Evolutionary conservation across 2,888 invertebrate species (phyloP).

Genomic region (Drosophila anceps): DNA sequence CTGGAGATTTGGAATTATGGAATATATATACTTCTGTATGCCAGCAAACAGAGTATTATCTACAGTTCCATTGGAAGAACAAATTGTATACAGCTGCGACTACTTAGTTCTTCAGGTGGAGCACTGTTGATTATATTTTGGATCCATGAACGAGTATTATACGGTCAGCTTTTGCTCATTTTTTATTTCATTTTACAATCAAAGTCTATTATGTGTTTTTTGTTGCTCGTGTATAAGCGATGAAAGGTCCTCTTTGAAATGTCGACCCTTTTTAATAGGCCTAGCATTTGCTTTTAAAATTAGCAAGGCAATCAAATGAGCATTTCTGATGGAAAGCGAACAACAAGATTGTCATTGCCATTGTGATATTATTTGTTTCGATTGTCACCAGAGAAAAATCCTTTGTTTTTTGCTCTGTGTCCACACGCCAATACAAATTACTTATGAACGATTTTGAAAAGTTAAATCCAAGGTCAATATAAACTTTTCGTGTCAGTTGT

Average conservation of each 20-base stretch:
- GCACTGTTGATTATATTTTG: neutral
- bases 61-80: too few species aligned
- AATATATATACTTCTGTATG: neutral
- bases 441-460: slow-evolving; percentile 32
- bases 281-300: slow-evolving; percentile 35
- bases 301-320: slow-evolving; percentile 11
- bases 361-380: slow-evolving; percentile 42
- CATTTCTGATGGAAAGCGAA: neutral
- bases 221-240: neutral
- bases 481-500: slow-evolving; percentile 14
- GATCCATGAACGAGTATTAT: too few species aligned
- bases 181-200: too few species aligned
- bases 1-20: neutral
- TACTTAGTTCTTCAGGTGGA: neutral
- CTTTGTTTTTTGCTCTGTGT: neutral
- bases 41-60: too few species aligned
- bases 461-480: slow-evolving; percentile 29
- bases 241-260: slow-evolving; percentile 19
- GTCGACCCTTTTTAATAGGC: slow-evolving; percentile 55
- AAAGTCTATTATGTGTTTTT: neutral
- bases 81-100: too few species aligned
- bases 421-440: slow-evolving; percentile 13
- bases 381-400: slow-evolving; percentile 23
- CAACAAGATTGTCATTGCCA: slow-evolving; percentile 5
- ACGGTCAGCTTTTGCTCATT: neutral